Conservation (phyloP, 2,888 invertebrate genomes). For the Bombyx huttoni region DNA sequence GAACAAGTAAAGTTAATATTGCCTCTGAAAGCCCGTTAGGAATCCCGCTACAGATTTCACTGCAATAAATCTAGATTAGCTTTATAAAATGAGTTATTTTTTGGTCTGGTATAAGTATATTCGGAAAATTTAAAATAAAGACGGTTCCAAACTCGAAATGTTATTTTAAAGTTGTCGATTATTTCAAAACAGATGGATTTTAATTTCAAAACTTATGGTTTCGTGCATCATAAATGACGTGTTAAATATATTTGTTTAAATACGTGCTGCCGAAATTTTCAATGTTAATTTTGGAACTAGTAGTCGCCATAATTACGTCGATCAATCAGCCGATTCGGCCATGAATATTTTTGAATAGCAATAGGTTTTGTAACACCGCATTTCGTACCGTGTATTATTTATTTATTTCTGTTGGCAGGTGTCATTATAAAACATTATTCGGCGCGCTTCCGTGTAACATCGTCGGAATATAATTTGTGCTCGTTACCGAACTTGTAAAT, state of each 20-base stretch:
- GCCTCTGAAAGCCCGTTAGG: neutral
- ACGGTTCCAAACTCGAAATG: no score
- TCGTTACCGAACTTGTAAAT: conserved; percentile 22
- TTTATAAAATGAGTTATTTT: neutral
- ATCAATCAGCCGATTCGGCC: neutral
- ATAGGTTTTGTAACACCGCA: neutral
- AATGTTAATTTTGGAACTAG: neutral
- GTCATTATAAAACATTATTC: conserved; percentile 20
- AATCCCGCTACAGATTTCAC: conserved; percentile 1
- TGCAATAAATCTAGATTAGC: conserved; percentile 2
- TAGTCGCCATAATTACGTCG: neutral
- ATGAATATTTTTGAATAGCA: neutral
- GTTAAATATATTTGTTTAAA: no score
- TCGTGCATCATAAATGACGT: no score
- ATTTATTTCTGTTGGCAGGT: conserved; percentile 19
- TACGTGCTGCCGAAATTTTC: neutral
- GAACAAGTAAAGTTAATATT: neutral
- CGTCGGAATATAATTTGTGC: conserved; percentile 13
- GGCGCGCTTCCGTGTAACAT: conserved; percentile 24
- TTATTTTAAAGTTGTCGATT: no score
- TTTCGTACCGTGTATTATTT: conserved; percentile 1
- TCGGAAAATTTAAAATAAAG: no score
- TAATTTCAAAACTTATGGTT: no score
- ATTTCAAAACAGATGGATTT: no score
- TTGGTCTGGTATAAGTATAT: no score